Evolutionary conservation across 2,888 invertebrate genomes (phyloP).

Genomic region (Argyresthia goedartella): DNA sequence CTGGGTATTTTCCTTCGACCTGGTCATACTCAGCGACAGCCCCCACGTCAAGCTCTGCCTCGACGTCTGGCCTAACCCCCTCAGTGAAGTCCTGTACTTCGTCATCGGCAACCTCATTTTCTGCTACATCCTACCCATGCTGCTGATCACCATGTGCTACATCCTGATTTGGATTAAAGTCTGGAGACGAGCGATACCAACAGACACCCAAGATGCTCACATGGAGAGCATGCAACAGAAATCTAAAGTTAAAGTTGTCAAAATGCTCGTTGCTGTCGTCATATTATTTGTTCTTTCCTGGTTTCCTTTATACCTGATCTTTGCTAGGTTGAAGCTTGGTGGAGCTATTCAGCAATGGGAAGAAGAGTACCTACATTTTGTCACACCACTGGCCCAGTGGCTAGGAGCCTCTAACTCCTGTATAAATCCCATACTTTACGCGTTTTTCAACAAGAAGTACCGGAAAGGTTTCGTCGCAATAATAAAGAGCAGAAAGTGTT

Average conservation of each 20-base stretch:
- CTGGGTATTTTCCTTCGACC: slow-evolving; percentile 91
- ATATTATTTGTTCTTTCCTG: slow-evolving; percentile 94
- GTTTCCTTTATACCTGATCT: slow-evolving; percentile 92
- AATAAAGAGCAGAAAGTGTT: slow-evolving; percentile 87
- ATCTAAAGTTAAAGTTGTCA: slow-evolving; percentile 94
- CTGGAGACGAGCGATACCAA: slow-evolving; percentile 89
- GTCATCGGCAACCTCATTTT: slow-evolving; percentile 89
- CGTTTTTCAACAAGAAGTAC: slow-evolving; percentile 95
- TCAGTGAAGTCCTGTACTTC: slow-evolving; percentile 88
- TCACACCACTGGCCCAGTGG: slow-evolving; percentile 93
- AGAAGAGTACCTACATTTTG: slow-evolving; percentile 82
- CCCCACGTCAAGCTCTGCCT: slow-evolving; percentile 83
- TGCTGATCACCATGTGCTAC: slow-evolving; percentile 92
- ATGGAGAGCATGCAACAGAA: slow-evolving; percentile 95
- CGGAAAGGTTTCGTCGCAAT: slow-evolving; percentile 91
- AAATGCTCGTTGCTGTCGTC: slow-evolving; percentile 94
- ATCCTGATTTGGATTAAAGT: slow-evolving; percentile 93
- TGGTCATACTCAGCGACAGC: slow-evolving; percentile 80
- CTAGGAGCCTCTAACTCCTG: slow-evolving; percentile 94
- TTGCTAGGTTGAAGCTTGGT: slow-evolving; percentile 87
- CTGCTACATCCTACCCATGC: slow-evolving; percentile 92
- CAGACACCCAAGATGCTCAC: slow-evolving; percentile 90
- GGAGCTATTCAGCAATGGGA: slow-evolving; percentile 82
- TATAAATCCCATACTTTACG: slow-evolving; percentile 95
- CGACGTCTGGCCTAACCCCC: slow-evolving; percentile 88